Percentiles rank a stretch among this genome's conserved stretches.
Evolutionary conservation across 2,797 vertebrate genomes (phyloP).

Genomic region (Notolepis coatsorum): DNA sequence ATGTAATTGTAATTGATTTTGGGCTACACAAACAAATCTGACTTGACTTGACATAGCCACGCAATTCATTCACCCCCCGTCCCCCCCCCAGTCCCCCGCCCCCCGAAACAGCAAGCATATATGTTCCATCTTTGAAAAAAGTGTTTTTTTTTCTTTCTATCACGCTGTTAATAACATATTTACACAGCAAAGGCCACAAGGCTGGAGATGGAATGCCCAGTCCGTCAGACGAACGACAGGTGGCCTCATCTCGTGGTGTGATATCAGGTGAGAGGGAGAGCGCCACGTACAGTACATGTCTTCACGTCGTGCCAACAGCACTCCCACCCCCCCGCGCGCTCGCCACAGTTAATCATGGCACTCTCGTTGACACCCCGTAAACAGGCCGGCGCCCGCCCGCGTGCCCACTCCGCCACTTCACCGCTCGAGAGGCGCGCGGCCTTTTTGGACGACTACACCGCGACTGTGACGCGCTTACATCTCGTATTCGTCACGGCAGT

Average conservation of each 20-base stretch:
- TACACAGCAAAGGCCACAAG: too few relatives aligned
- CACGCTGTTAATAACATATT: neutral
- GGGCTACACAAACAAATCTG: too few relatives aligned
- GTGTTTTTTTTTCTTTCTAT: neutral
- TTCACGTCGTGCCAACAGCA: conserved; percentile 46
- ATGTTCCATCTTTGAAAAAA: conserved; percentile 9
- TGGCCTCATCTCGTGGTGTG: conserved; percentile 9
- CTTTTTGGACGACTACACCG: conserved; percentile 42
- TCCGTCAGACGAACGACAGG: conserved; percentile 51
- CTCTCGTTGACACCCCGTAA: conserved; percentile 58
- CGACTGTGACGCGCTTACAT: conserved; percentile 30
- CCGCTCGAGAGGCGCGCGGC: conserved; percentile 40
- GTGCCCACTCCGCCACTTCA: conserved; percentile 38
- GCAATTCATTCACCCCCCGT: conserved; percentile 3
- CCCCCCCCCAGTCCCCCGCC: too few relatives aligned
- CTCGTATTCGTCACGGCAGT: conserved; percentile 11
- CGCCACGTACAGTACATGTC: conserved; percentile 49
- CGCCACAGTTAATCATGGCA: conserved; percentile 63
- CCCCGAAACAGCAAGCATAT: conserved; percentile 24
- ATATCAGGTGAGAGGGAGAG: conserved; percentile 44
- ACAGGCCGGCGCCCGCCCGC: conserved; percentile 60
- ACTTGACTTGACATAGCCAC: too few relatives aligned
- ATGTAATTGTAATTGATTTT: too few relatives aligned
- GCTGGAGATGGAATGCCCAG: conserved; percentile 35
- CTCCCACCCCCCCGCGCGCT: too few relatives aligned